These are phyloP conservation scores for Sarcophaga bullata DNA, from an alignment of 1,140 invertebrate species.

Conservation along the genomic window DNA sequence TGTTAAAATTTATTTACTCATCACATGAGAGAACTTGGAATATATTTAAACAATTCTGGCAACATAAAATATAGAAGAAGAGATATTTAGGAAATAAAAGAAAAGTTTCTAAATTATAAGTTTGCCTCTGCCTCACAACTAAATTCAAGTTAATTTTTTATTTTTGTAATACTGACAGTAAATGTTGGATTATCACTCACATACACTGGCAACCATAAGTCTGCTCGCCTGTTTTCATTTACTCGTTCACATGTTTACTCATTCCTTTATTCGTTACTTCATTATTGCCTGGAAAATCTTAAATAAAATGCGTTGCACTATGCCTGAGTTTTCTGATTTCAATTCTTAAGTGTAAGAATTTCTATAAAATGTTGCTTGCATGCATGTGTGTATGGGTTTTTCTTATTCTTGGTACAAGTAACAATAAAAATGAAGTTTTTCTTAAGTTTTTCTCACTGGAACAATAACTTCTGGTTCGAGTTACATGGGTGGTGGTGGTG, in stretches of 20 bases:
- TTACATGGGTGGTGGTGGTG: background rate
- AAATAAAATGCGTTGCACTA: no score
- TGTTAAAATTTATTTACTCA: background rate
- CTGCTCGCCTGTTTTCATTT: no score
- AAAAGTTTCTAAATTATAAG: background rate
- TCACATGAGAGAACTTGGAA: background rate
- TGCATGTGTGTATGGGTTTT: background rate
- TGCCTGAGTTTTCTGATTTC: no score
- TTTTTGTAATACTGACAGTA: no score
- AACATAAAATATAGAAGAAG: background rate
- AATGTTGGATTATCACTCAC: background rate
- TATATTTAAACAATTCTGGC: background rate
- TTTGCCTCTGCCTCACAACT: background rate
- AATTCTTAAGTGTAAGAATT: no score
- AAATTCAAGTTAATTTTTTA: background rate
- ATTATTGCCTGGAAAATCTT: no score
- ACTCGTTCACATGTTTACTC: no score
- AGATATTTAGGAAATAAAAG: background rate
- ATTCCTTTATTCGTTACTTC: no score
- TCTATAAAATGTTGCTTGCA: no score
- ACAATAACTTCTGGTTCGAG: no score
- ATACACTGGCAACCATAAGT: background rate
- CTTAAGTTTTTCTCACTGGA: no score
- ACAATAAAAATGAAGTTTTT: conserved; percentile 17
- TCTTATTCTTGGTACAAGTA: background rate